These are phyloP conservation scores for Shinisaurus crocodilurus DNA, from an alignment of 2,113 vertebrate genomes.

Conservation along the genomic window DNA sequence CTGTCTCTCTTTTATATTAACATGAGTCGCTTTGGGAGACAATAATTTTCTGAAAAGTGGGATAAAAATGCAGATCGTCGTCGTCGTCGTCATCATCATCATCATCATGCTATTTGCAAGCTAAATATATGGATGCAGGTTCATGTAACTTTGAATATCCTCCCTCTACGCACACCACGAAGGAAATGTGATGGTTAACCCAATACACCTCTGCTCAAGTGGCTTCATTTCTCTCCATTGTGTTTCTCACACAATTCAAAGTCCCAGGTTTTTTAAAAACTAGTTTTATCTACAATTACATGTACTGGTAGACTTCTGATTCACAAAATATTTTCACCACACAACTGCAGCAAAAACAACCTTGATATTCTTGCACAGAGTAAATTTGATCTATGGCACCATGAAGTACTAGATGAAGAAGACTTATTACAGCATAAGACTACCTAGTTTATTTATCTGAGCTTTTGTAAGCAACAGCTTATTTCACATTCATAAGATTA, in stretches of 20 bases:
- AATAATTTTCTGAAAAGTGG: too few species aligned
- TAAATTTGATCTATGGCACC: background rate
- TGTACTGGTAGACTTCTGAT: background rate
- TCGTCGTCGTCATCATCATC: too few species aligned
- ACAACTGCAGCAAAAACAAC: background rate
- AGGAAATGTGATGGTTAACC: background rate
- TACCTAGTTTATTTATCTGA: background rate
- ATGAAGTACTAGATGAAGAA: background rate
- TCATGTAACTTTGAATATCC: too few species aligned
- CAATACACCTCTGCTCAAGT: background rate
- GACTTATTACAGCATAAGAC: background rate
- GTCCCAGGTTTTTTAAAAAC: background rate
- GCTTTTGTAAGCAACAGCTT: background rate
- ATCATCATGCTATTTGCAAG: too few species aligned
- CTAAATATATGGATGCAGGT: too few species aligned
- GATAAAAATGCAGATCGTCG: too few species aligned
- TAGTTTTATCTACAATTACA: background rate
- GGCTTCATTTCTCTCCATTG: background rate
- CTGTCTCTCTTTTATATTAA: too few species aligned
- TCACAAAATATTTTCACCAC: background rate
- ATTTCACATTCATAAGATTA: background rate
- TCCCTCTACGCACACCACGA: too few species aligned
- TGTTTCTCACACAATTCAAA: background rate
- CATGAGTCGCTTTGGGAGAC: too few species aligned
- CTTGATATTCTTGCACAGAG: background rate